phyloP scores from a whole-genome alignment of 2,797 vertebrate species.

The Sylvia borin region DNA sequence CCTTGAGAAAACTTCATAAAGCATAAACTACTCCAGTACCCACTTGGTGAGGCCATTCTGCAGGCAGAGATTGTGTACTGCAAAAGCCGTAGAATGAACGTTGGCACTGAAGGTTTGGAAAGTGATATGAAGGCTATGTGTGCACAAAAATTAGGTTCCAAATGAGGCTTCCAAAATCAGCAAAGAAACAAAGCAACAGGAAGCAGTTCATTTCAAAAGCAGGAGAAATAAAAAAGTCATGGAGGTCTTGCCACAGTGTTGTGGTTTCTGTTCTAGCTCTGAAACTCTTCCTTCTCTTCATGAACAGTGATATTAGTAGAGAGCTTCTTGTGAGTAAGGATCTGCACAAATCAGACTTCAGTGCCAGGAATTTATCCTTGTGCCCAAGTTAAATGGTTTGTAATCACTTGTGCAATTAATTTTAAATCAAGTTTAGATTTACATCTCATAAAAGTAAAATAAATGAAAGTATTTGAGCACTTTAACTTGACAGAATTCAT shows the following conservation, averaged over 20 bases:
- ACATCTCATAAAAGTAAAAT: background rate
- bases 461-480: background rate
- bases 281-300: background rate
- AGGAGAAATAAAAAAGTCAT: background rate
- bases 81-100: background rate
- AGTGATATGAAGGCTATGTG: background rate
- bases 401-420: background rate
- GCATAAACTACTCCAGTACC: background rate
- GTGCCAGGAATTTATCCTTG: background rate
- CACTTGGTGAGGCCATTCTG: background rate
- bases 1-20: background rate
- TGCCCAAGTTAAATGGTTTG: background rate
- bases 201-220: background rate
- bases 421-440: background rate
- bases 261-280: conserved; percentile 9
- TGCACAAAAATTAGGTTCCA: background rate
- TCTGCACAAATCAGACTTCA: background rate
- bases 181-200: conserved; percentile 2
- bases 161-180: background rate
- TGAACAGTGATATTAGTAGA: background rate
- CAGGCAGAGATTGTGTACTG: background rate
- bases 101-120: background rate
- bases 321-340: background rate
- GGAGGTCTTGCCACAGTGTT: background rate
- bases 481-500: background rate